Base-by-base conservation (phyloP, 2,888 invertebrate genomes). In the Sisyra nigra region DNA sequence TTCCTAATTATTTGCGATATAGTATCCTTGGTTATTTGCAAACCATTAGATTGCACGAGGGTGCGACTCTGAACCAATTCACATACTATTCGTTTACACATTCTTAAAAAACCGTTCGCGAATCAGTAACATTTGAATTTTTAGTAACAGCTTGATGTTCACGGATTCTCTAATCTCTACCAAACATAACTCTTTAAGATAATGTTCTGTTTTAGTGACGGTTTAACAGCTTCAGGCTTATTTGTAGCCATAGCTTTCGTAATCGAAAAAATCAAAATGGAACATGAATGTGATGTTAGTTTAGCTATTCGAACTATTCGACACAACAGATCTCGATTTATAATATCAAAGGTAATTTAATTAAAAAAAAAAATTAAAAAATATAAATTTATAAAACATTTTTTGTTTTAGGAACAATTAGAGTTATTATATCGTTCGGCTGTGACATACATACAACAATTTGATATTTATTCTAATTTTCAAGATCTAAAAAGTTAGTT, bases 261-360 rank as follows among this genome's bases (percentile, higher is more conserved):
- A 7, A 56, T 68, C 13, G 67, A 69, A 48, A 63, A 65, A 53
- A 67, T 70, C 52, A 61, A 65, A 44, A 49, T 64, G 7, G 68
- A 69, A 51, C 65, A 66, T 31, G 57, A 61, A 44, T 66, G 67
- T 46, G 69, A 71, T 47, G 64, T 68, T 14, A 65, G 63, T 44
- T 56, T 63, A 44, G 65, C 66, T 2, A 63, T 67, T 8, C 54
- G 65, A 40, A 59, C 54, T 13, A 54, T 69, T n/a, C 55, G 67
- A 43, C 58, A 59, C 46, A 66, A 60, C 32, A 56, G 67, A 40
- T 55, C 57, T 31, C 57, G 65, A 45, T 66, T 66, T 48, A 52
- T 64, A 13, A 13, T 13, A 13, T 35, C 35, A 2, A 15, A 35
- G 17, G 35, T 35, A 35, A 5, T 24, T 24, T 3, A 24, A 5